A percentile compares a stretch with the other conserved stretches of the same genome.
phyloP scores from a whole-genome alignment of 2,888 invertebrate species.

The Dicranocentrus wangi region DNA sequence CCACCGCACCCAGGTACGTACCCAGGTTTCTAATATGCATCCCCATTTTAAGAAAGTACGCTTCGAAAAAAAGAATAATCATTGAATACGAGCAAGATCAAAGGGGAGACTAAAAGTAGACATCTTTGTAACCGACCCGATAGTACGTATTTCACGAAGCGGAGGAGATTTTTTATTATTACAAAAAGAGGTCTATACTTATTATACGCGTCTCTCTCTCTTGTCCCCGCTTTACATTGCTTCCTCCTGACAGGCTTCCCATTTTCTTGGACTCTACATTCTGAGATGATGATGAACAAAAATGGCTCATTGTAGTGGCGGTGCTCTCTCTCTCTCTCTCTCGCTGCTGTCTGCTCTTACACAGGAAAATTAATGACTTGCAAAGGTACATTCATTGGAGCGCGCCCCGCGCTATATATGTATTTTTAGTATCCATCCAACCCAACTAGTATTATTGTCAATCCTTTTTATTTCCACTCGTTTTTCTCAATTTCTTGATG shows the following conservation, averaged over 20 bases:
- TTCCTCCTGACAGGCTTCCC: too few species aligned
- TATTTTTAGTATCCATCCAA: too few species aligned
- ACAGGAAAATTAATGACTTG: too few species aligned
- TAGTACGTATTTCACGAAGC: not conserved
- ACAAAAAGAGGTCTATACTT: not conserved
- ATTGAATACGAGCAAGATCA: not conserved
- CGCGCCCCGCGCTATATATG: too few species aligned
- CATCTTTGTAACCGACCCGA: too few species aligned
- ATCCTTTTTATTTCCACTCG: not conserved
- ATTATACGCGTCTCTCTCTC: too few species aligned
- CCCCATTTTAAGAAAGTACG: not conserved
- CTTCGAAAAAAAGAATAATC: not conserved
- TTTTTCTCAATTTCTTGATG: not conserved
- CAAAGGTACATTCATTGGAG: too few species aligned
- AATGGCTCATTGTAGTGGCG: constrained; percentile 2
- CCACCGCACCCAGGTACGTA: too few species aligned
- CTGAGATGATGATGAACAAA: constrained; percentile 10
- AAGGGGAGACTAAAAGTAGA: not conserved
- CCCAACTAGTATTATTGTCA: not conserved
- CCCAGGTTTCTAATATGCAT: not conserved
- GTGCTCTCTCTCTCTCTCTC: too few species aligned
- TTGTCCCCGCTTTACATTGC: too few species aligned
- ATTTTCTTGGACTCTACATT: too few species aligned
- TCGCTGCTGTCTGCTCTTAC: too few species aligned
- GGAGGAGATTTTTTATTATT: not conserved